A percentile compares a stretch with the other conserved stretches of the same genome.
Evolutionary conservation across 1,140 invertebrate species (phyloP).

Genomic region (Bemisia tabaci): DNA sequence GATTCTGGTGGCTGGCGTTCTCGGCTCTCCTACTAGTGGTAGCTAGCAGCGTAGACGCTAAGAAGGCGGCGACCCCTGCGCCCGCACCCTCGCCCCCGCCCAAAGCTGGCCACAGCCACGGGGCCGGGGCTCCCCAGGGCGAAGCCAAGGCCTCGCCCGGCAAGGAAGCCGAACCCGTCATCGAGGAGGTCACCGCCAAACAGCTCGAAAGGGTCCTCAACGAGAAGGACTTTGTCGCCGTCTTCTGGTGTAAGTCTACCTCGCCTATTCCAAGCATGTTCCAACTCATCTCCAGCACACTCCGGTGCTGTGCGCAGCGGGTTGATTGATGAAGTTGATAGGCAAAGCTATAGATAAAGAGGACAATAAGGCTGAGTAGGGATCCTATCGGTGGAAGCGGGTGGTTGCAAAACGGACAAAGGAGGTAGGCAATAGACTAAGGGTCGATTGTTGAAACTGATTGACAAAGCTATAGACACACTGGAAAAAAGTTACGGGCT

Average conservation of each 20-base stretch:
- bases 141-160: constrained; percentile 20
- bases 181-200: constrained; percentile 82
- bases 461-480: too few relatives aligned
- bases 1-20: constrained; percentile 11
- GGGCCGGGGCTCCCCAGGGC: constrained; percentile 24
- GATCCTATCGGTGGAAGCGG: too few relatives aligned
- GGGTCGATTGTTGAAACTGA: too few relatives aligned
- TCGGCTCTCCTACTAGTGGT: constrained; percentile 15
- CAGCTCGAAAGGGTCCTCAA: constrained; percentile 74
- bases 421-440: too few relatives aligned
- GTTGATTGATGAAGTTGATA: too few relatives aligned
- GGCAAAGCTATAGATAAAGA: too few relatives aligned
- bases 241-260: constrained; percentile 83
- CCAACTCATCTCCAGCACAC: constrained; percentile 1
- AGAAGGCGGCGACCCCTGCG: constrained; percentile 6
- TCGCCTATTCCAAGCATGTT: constrained; percentile 4
- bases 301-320: too few relatives aligned
- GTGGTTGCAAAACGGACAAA: too few relatives aligned
- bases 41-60: constrained; percentile 7
- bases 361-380: too few relatives aligned
- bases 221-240: constrained; percentile 84
- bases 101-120: constrained; percentile 24
- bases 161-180: constrained; percentile 53
- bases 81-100: neutral
- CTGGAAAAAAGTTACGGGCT: too few relatives aligned